Conservation (phyloP, 1,140 invertebrate genomes). For the Lepidurus apus region DNA sequence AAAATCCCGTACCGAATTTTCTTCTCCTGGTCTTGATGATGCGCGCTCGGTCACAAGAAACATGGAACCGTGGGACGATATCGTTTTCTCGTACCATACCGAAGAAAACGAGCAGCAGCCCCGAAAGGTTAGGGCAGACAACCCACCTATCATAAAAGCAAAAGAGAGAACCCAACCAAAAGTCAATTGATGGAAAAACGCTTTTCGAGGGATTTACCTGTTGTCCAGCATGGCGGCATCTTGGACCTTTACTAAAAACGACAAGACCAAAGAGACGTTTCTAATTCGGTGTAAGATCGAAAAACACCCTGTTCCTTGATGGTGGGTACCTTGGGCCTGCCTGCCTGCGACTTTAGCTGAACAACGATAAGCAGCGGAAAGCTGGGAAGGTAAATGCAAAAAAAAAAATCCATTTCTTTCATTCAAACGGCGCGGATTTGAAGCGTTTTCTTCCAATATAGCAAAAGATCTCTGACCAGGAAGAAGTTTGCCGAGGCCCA, state of each 20-base stretch:
- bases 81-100: not conserved
- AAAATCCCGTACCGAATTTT: not conserved
- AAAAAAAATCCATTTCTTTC: not conserved
- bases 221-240: slow-evolving; percentile 1
- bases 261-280: not conserved
- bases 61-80: slow-evolving; percentile 1
- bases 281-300: slow-evolving; percentile 15
- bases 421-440: not conserved
- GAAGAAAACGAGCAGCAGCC: not conserved
- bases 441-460: not conserved
- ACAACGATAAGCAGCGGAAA: not conserved
- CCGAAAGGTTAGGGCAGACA: slow-evolving; percentile 14
- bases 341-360: not conserved
- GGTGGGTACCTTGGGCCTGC: not conserved
- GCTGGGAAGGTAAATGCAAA: not conserved
- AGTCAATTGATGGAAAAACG: slow-evolving; percentile 12
- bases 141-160: slow-evolving; percentile 21
- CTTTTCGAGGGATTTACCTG: slow-evolving; percentile 4
- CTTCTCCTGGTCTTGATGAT: not conserved
- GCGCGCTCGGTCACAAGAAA: not conserved
- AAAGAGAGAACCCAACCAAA: slow-evolving; percentile 6
- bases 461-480: not conserved
- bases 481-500: not conserved
- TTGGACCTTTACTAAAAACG: not conserved
- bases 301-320: not conserved